These are phyloP conservation scores for Urocyon cinereoargenteus DNA, from an alignment of 2,797 vertebrate genomes.

Conservation along the genomic window DNA sequence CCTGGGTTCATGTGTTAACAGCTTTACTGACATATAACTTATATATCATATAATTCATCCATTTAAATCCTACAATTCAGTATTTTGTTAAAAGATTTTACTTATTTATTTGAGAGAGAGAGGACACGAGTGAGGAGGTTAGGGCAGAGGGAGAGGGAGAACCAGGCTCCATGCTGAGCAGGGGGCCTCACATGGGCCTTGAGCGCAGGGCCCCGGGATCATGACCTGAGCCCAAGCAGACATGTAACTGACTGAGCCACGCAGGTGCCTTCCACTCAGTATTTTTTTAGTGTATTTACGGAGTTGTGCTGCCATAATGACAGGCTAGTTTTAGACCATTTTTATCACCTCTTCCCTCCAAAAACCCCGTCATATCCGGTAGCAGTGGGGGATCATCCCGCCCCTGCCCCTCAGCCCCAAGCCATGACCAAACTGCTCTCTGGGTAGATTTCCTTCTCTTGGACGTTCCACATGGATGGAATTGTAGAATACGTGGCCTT, in stretches of 20 bases:
- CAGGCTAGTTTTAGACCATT: neutral
- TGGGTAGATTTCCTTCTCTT: neutral
- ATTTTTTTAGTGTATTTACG: neutral
- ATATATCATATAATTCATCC: neutral
- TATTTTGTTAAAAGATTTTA: neutral
- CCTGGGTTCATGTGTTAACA: neutral
- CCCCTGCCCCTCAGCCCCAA: neutral
- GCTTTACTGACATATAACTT: neutral
- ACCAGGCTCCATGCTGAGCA: neutral
- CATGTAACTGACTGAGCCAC: neutral
- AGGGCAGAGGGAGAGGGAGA: neutral
- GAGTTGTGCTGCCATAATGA: neutral
- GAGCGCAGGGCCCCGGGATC: neutral
- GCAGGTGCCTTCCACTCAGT: neutral
- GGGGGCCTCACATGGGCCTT: rapidly evolving
- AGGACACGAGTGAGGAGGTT: neutral
- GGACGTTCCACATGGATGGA: neutral
- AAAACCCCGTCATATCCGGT: neutral
- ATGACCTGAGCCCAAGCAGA: neutral
- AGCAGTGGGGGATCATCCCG: neutral
- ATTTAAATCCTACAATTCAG: neutral
- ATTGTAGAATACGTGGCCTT: neutral
- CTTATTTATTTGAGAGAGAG: neutral
- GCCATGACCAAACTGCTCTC: neutral
- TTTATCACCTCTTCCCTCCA: neutral